Conservation (phyloP, 1,140 invertebrate species). For the Trigoniulus corallinus region DNA sequence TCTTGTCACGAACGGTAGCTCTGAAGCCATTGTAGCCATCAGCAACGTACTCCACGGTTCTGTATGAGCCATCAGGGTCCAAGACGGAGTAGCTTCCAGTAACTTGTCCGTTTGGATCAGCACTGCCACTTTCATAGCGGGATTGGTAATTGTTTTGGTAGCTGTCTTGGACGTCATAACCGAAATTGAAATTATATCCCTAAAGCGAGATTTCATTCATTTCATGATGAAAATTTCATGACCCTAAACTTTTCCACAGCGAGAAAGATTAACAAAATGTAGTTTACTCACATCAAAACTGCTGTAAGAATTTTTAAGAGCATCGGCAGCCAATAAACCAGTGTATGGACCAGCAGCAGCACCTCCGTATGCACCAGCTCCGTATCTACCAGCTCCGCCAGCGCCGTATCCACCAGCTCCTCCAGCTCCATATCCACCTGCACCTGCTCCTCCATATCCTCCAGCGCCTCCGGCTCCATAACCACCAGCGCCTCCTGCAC, state of each 20-base stretch:
- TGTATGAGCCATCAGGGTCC: neutral
- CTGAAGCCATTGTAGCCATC: conserved; percentile 1
- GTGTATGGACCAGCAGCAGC: too few species aligned
- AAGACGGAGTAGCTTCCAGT: conserved; percentile 4
- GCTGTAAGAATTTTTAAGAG: conserved; percentile 1
- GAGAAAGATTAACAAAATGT: too few species aligned
- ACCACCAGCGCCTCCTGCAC: too few species aligned
- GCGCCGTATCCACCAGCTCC: too few species aligned
- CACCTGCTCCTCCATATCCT: too few species aligned
- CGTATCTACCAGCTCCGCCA: too few species aligned
- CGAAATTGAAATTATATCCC: conserved; percentile 3
- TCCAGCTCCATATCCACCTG: too few species aligned
- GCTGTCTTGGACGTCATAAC: conserved; percentile 4
- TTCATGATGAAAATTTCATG: too few species aligned
- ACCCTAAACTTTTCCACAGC: too few species aligned
- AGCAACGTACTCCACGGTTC: conserved; percentile 4
- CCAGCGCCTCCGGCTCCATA: too few species aligned
- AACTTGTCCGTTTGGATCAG: neutral
- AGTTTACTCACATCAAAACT: conserved; percentile 5
- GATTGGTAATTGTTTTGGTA: conserved; percentile 2
- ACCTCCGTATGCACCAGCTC: too few species aligned
- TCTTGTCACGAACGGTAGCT: neutral
- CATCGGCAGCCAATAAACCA: too few species aligned
- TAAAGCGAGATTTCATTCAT: neutral
- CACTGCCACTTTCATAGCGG: neutral